Conservation (phyloP, 2,797 vertebrate genomes). For the Sebastolobus altivelis region DNA sequence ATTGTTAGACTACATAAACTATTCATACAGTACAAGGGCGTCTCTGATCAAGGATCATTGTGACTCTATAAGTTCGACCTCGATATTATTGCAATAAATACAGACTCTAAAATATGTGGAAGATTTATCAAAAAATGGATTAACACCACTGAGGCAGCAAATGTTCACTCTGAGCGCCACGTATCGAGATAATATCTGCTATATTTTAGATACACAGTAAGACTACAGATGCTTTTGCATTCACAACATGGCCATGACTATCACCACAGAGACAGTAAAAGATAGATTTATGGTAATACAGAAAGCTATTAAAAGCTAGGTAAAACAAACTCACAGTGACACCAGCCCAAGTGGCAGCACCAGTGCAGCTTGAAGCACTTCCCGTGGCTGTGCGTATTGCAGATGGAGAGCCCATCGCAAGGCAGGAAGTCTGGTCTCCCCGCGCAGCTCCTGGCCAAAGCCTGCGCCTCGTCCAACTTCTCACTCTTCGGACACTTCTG, state of each 20-base stretch:
- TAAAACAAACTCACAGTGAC: constrained; percentile 94
- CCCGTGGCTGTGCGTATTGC: constrained; percentile 98
- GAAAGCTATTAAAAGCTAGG: not conserved
- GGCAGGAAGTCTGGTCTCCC: constrained; percentile 98
- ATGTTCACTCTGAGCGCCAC: not conserved
- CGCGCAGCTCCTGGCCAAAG: constrained; percentile 95
- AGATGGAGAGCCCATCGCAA: constrained; percentile 97
- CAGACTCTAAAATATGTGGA: constrained; percentile 5
- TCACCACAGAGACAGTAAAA: not conserved
- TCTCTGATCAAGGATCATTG: not conserved
- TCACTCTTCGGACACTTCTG: constrained; percentile 91
- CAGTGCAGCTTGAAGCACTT: constrained; percentile 99
- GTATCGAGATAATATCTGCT: not conserved
- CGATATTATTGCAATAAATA: not conserved
- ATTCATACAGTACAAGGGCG: constrained; percentile 22
- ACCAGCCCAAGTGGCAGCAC: constrained; percentile 99
- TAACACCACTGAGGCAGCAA: not conserved
- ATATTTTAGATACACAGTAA: not conserved
- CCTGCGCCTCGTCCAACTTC: constrained; percentile 99
- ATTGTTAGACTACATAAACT: constrained; percentile 41
- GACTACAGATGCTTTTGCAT: not conserved
- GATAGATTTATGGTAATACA: not conserved
- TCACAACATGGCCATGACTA: not conserved
- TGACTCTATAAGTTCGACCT: not conserved
- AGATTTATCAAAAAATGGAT: constrained; percentile 17